Evolutionary conservation across 2,113 vertebrate species (phyloP).

Genomic region (Amphiprion percula): DNA sequence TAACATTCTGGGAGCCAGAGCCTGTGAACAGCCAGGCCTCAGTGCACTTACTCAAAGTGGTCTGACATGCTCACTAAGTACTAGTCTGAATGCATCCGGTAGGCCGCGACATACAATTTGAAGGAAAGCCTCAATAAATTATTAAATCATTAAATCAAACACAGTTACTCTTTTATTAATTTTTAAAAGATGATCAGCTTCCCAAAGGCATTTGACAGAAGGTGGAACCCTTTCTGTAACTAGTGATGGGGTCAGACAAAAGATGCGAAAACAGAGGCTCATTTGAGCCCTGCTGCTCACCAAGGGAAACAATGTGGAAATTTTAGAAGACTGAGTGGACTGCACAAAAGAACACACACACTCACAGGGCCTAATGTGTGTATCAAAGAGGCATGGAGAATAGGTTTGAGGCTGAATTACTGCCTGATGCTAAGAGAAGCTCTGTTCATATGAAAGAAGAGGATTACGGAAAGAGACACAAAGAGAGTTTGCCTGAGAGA

Average conservation of each 20-base stretch:
- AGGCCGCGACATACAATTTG: conserved; percentile 25
- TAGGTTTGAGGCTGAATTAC: conserved; percentile 77
- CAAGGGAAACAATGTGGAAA: conserved; percentile 80
- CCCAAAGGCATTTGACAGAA: conserved; percentile 42
- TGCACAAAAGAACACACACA: conserved; percentile 77
- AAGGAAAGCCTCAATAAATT: conserved; percentile 41
- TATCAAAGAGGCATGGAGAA: conserved; percentile 81
- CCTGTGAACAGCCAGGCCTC: conserved; percentile 58
- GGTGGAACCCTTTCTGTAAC: conserved; percentile 30
- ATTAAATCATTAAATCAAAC: conserved; percentile 51
- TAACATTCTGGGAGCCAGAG: conserved; percentile 69
- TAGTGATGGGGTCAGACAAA: conserved; percentile 34
- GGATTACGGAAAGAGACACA: conserved; percentile 63
- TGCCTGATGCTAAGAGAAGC: conserved; percentile 67
- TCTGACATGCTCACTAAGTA: conserved; percentile 61
- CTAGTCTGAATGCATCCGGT: conserved; percentile 43
- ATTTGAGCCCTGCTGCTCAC: conserved; percentile 67
- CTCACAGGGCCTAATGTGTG: conserved; percentile 68
- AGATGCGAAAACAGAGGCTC: conserved; percentile 66
- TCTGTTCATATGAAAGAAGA: conserved; percentile 73
- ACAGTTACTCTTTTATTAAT: conserved; percentile 36
- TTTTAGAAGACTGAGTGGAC: conserved; percentile 78
- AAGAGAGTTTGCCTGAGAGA: conserved; percentile 49
- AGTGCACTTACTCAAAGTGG: conserved; percentile 62
- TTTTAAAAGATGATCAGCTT: conserved; percentile 30